phyloP scores from a whole-genome alignment of 2,888 invertebrate species.

The Podabrus alpinus region DNA sequence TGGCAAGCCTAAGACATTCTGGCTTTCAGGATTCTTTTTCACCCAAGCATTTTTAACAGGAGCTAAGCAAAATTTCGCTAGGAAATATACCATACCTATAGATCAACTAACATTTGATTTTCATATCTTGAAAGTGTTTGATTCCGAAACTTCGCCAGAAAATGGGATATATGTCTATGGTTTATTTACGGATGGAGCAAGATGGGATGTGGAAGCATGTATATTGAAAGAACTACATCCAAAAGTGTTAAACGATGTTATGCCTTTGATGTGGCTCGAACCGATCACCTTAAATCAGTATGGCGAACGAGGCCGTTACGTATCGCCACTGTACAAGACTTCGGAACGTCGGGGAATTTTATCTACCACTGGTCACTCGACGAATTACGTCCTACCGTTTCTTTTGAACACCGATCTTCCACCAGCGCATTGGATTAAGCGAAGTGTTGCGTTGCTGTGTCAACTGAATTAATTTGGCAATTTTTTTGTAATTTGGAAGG shows the following conservation, averaged over 20 bases:
- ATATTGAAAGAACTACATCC: constrained; percentile 78
- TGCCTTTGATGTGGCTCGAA: constrained; percentile 85
- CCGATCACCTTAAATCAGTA: constrained; percentile 70
- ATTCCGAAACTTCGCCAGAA: constrained; percentile 49
- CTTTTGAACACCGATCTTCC: constrained; percentile 64
- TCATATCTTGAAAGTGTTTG: constrained; percentile 57
- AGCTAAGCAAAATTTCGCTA: constrained; percentile 86
- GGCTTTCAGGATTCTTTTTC: constrained; percentile 93
- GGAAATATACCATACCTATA: constrained; percentile 84
- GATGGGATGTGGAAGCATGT: constrained; percentile 76
- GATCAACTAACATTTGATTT: constrained; percentile 80
- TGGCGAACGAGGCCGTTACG: constrained; percentile 63
- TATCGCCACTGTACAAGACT: constrained; percentile 82
- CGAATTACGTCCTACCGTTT: constrained; percentile 80
- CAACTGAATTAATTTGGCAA: constrained; percentile 63
- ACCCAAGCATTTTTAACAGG: constrained; percentile 92
- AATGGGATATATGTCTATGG: constrained; percentile 74
- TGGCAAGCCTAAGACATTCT: constrained; percentile 82
- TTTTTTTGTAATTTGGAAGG: background rate
- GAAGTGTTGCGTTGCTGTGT: constrained; percentile 78
- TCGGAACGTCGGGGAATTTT: constrained; percentile 76
- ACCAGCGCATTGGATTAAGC: constrained; percentile 77
- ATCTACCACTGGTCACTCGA: constrained; percentile 83
- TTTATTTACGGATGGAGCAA: constrained; percentile 84
- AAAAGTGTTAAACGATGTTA: constrained; percentile 80